Base-by-base conservation (phyloP, 2,888 invertebrate species). In the Bellardia pandia region DNA sequence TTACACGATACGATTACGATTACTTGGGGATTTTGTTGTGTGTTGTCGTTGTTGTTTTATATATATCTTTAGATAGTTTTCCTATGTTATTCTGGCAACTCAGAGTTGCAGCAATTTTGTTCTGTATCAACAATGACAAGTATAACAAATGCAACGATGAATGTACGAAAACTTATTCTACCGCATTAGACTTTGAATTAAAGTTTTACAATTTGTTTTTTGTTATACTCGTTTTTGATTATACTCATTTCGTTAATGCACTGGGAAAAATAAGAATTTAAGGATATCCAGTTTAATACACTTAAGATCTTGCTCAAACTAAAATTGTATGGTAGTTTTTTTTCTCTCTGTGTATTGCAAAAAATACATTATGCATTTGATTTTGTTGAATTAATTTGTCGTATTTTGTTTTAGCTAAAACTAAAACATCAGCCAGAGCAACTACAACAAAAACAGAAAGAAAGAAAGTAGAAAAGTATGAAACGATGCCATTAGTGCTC, bases 151-250 rank as follows among this genome's bases (percentile, higher is more conserved):
- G 48, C 60, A 30, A 60, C 51, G 51, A 62, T 30, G 16, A 71
- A 69, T 30, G 16, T 53, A 69, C 6, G 51, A 62, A 79, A 79
- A 79, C 71, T 79, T 62, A 53, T 79, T 79, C 51, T 62, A 56
- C 60, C 51, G 71, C 71, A 79, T 79, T 79, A 79, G 51, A 51
- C 13, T 71, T 79, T 62, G 42, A 71, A 60, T 79, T 79, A 71
- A 79, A 71, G 51, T 71, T 79, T 62, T n/a, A 8, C 23, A 42
- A 3, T 56, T 45, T 11, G n/a, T 64, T 40, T 58, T 58, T 30
- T 23, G 23, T 23, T 23, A 23, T 23, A 8, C 2, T 30, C 9
- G 1, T 8, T 14, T 33, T 51, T 60, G 64, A 16, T 45, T 45
- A 6, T 5, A n/a, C 40, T 77, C 40, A 30, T 14, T 68, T 33